Conservation (phyloP, 1,140 invertebrate species). For the Triops cancriformis region DNA sequence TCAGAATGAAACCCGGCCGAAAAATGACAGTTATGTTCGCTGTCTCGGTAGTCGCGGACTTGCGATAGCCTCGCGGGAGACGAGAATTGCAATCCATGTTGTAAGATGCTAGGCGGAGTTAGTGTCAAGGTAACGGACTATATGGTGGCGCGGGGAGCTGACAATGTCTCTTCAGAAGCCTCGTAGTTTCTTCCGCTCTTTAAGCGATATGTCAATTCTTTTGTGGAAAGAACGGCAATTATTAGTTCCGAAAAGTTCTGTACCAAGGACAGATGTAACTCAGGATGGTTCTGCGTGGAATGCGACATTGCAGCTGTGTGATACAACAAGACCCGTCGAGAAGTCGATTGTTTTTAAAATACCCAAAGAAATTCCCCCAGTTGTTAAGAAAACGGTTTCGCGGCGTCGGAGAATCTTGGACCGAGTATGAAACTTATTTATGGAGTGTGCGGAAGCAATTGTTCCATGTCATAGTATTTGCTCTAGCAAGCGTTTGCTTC, state of each 20-base stretch:
- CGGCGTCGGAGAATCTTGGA: not conserved
- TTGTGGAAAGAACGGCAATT: not conserved
- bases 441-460: too few species aligned
- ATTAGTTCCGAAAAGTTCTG: not conserved
- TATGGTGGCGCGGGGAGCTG: not conserved
- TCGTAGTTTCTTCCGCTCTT: not conserved
- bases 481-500: too few species aligned
- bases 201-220: not conserved
- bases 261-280: not conserved
- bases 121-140: not conserved
- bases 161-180: not conserved
- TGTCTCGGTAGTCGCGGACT: not conserved
- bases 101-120: not conserved
- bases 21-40: not conserved
- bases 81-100: not conserved
- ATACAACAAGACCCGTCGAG: not conserved
- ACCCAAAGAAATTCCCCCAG: not conserved
- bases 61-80: not conserved
- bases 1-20: not conserved
- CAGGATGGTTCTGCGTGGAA: not conserved
- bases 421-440: not conserved
- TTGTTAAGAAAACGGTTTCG: not conserved
- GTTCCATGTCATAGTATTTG: too few species aligned
- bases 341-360: not conserved
- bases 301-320: not conserved